These are phyloP conservation scores for Ivindomyrus marchei DNA, from an alignment of 2,113 vertebrate species.

Conservation along the genomic window DNA sequence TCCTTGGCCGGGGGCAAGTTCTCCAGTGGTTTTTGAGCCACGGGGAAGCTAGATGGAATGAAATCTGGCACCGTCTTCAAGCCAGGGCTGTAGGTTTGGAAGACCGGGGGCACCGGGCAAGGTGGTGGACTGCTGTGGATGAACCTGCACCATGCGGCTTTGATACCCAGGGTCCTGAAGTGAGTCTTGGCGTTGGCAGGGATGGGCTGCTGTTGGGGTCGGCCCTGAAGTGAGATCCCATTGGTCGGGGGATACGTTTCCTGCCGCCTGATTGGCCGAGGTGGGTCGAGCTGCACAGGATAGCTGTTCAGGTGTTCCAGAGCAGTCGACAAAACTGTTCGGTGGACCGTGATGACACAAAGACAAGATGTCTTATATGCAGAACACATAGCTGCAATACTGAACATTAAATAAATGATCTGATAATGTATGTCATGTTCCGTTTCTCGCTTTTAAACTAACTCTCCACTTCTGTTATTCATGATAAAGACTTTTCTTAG, in stretches of 20 bases:
- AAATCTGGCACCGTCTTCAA: conserved; percentile 62
- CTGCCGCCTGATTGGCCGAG: conserved; percentile 70
- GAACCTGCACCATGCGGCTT: conserved; percentile 61
- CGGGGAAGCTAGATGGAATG: conserved; percentile 53
- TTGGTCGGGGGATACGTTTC: conserved; percentile 68
- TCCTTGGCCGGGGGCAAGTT: conserved; percentile 47
- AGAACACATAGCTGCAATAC: background rate
- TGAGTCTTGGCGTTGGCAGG: conserved; percentile 27
- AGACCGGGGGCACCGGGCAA: conserved; percentile 58
- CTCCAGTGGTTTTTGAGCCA: conserved; percentile 55
- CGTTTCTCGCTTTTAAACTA: background rate
- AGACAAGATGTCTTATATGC: background rate
- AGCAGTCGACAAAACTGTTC: conserved; percentile 81
- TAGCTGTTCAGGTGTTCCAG: conserved; percentile 87
- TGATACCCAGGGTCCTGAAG: background rate
- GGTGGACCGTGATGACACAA: conserved; percentile 45
- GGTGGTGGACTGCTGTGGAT: conserved; percentile 61
- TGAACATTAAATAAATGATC: background rate
- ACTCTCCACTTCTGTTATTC: background rate
- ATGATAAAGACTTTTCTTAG: background rate
- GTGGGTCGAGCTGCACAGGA: conserved; percentile 68
- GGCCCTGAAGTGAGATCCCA: conserved; percentile 43
- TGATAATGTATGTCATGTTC: background rate
- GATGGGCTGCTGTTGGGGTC: conserved; percentile 36
- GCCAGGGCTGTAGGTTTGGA: conserved; percentile 60